Evolutionary conservation across 2,797 vertebrate species (phyloP), one percentile per base, ranked within the genome.

Genomic region (Brachyrhaphis roseni): DNA sequence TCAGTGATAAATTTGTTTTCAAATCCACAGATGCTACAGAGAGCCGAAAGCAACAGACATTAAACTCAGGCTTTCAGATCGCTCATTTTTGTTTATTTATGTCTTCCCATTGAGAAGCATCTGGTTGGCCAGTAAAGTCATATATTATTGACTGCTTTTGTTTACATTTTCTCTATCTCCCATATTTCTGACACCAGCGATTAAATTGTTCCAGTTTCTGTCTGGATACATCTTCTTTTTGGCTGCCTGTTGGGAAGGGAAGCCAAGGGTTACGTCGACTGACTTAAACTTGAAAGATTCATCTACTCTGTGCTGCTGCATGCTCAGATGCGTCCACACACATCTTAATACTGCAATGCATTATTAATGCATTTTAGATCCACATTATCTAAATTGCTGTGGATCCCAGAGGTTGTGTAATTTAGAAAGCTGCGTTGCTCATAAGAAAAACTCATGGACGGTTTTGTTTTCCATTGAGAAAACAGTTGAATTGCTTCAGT

Each of bases 121-220:
- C 23, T 53, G 49, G 45, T 39, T 45, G 1, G 34, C 47, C 18
- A 3, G 74, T 45, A 18, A 78, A 59, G 76, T 59, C 68, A 39
- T 68, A 45, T 72, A 20, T 57, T 73, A 23, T 59, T 28, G 11
- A 59, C 68, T 5, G 26, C 49, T 46, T 72, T 66, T 86, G 78
- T 88, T 90, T 85, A 82, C 49, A 76, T 62, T 78, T 34, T 74
- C 34, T 57, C 74, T 51, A 45, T 55, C 1, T 80, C 74, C 47
- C 77, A 26, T 76, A 71, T 76, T 74, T 81, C 75, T 90, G 82
- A 81, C 82, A 75, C 84, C 80, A 90, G 80, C 79, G 86, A 87
- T 90, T 88, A 86, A 78, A 66, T 47, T 2, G 46, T 80, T 87
- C 78, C 82, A 83, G 75, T 82, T 79, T 89, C 77, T 76, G 82